Evolutionary conservation across 2,113 vertebrate species (phyloP), one percentile per base, ranked within the genome.

Genomic region (Bubalus kerabau): DNA sequence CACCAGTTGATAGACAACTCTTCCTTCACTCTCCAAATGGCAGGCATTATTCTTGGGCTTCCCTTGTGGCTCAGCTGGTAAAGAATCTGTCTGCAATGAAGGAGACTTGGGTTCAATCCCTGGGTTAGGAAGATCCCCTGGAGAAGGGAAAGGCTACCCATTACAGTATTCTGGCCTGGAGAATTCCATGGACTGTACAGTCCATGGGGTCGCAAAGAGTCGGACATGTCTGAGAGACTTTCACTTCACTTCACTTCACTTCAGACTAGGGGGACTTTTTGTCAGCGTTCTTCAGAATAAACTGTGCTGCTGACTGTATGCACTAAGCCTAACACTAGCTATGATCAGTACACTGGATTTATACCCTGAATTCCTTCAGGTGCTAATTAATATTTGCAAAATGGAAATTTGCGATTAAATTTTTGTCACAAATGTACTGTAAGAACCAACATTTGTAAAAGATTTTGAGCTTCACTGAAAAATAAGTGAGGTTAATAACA

Each of bases 371-470:
- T 76, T 5, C 32, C 52, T 52, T 60, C 46, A 82, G n/a, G 43
- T 95, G 46, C 46, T 90, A 92, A 96, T 81, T 90, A 60, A 81
- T 54, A 89, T 71, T 80, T 90, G n/a, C 40, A 90, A 92, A 96
- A 71, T 26, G 1, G 30, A 90, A 95, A 40, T 26, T 28, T 81
- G 40, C 54, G 9, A 90, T 90, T 60, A 67, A 60, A 62, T 91
- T 94, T 85, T 60, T 50, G 54, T 74, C 59, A 81, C 24, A 19
- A 28, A n/a, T 91, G 48, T 91, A 50, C 6, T 67, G 23, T 71
- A 90, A 95, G 46, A 74, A 92, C 11, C 36, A 92, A 94, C 17
- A 92, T 86, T 88, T 96, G 71, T 76, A 56, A 95, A 95, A 86
- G 43, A 60, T 62, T 90, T 95, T 64, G 36, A 62, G 59, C 21